Base-by-base conservation (phyloP, 2,888 invertebrate species). In the Prosopocoilus inquinatus region DNA sequence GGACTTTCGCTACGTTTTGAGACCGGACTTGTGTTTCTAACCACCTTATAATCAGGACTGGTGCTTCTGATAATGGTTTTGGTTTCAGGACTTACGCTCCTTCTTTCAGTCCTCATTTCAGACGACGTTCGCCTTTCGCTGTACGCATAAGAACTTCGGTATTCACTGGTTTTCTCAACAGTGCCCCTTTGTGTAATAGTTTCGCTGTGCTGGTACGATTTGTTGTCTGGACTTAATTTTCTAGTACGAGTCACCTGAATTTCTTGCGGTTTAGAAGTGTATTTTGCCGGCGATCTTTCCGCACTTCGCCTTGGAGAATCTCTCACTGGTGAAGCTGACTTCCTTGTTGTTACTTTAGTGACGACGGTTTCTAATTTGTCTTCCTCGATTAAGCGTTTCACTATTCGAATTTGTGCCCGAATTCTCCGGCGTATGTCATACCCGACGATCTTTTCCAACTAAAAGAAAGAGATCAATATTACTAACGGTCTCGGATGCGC, bases 341-440 rank as follows among this genome's bases (percentile, higher is more conserved):
- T 74, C 8, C 15, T 71, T 7, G 63, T 59, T 28, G 20, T 28
- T 28, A 28, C 20, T 56, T 71, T 74, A 3, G 52, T 58, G 13
- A 69, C 64, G 16, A 69, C 66, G 13, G 50, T 63, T 11, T 64
- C 62, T 9, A 74, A 58, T 53, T 64, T 73, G 35, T 70, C 73
- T 62, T 77, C 76, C 8, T 69, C 60, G 44, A 80, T 79, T 61
- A 82, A 79, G 65, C 87, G 86, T 71, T 85, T 88, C 7, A 89
- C 86, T 12, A 88, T 73, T 59, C 91, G 81, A 58, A 91, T 89
- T 75, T 91, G 90, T 2, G 88, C 82, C 59, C 91, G 82, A 52
- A 92, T 88, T 63, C 88, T 83, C 59, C 90, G 83, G 64, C 91
- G 80, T 67, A 90, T 82, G 70, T 91, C 91, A 72, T 91, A 91